Conservation (phyloP, 2,888 invertebrate genomes). For the Tachina lurida region DNA sequence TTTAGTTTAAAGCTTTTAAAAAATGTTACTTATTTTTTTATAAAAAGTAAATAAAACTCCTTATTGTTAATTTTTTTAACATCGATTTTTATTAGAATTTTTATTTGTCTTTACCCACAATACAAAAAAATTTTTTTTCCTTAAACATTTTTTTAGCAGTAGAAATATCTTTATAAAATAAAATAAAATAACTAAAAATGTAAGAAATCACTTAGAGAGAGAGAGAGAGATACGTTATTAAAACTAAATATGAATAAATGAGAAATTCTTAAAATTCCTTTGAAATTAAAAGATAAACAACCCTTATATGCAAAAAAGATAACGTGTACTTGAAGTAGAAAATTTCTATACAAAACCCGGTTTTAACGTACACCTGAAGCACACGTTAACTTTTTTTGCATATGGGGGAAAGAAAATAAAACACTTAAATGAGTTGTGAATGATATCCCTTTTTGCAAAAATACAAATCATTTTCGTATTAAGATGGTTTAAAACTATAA, state of each 20-base stretch:
- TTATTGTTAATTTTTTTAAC: background rate
- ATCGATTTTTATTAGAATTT: conserved; percentile 49
- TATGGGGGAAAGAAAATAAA: too few species aligned
- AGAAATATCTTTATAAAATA: background rate
- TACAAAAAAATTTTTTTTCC: conserved; percentile 52
- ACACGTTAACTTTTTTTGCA: too few species aligned
- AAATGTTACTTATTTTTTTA: too few species aligned
- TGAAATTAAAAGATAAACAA: background rate
- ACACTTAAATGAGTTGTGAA: background rate
- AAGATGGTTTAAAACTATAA: conserved; percentile 47
- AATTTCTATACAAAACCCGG: too few species aligned
- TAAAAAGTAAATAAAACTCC: too few species aligned
- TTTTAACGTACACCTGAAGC: too few species aligned
- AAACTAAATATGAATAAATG: conserved; percentile 16
- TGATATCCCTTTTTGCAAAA: conserved; percentile 8
- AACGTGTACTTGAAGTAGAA: too few species aligned
- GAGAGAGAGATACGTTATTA: background rate
- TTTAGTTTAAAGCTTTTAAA: too few species aligned
- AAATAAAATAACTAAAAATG: background rate
- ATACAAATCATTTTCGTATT: background rate
- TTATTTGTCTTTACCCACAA: conserved; percentile 60
- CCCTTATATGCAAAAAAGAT: too few species aligned
- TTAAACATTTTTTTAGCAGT: conserved; percentile 50
- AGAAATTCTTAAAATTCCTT: background rate
- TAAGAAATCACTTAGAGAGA: conserved; percentile 2